phyloP scores from a whole-genome alignment of 1,140 invertebrate species.

The Paralvinella palmiformis region DNA sequence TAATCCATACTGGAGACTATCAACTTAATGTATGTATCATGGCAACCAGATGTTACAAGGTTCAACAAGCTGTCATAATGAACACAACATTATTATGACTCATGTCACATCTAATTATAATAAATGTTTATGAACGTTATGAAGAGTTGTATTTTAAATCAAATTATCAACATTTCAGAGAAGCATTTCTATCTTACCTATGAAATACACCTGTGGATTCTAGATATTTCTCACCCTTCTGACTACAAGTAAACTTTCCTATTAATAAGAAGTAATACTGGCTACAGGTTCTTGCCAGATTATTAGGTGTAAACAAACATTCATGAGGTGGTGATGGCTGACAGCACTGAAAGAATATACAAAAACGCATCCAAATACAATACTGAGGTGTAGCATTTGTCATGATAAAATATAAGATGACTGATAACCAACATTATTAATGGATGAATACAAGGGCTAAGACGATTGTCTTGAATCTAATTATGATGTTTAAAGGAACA shows the following conservation, averaged over 20 bases:
- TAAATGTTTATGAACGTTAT: too few relatives aligned
- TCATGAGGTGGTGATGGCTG: not conserved
- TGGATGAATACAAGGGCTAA: too few relatives aligned
- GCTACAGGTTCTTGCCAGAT: slow-evolving; percentile 79
- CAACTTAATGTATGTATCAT: slow-evolving; percentile 87
- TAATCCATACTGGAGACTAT: slow-evolving; percentile 87
- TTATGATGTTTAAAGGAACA: too few relatives aligned
- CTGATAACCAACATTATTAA: too few relatives aligned
- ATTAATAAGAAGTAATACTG: slow-evolving; percentile 92
- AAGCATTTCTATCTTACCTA: slow-evolving; percentile 59
- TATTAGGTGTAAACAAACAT: slow-evolving; percentile 62
- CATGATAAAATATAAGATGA: too few relatives aligned
- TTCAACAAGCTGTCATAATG: slow-evolving; percentile 63
- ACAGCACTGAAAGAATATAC: not conserved
- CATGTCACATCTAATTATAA: too few relatives aligned
- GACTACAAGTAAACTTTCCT: slow-evolving; percentile 73
- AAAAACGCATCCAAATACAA: not conserved
- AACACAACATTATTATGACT: not conserved
- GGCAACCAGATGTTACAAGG: slow-evolving; percentile 72
- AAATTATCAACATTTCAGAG: too few relatives aligned
- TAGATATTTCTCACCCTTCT: slow-evolving; percentile 63
- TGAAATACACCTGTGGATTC: slow-evolving; percentile 72
- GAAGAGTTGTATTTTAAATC: too few relatives aligned
- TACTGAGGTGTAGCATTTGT: too few relatives aligned
- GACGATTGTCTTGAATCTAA: too few relatives aligned